Base-by-base conservation (phyloP, 2,888 invertebrate species). In the Xestoiulus laeticollis region DNA sequence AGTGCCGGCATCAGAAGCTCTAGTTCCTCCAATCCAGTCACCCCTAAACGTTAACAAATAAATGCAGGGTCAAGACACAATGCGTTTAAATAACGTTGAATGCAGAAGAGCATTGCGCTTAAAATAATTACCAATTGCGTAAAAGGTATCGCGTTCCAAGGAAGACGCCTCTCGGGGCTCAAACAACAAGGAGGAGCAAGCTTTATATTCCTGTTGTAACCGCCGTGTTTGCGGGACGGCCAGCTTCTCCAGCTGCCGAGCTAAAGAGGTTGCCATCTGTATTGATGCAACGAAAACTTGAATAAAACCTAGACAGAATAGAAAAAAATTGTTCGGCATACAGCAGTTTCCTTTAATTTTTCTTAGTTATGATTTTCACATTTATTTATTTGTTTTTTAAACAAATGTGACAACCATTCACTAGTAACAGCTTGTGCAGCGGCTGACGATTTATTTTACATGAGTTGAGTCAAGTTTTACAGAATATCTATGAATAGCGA, bases 1-100 rank as follows among this genome's bases (percentile, higher is more conserved):
- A 99, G 98, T 0, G 93, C 92, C 87, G 94, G 92, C 91, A 97
- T 95, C 10, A 98, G 92, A 10, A 94, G 93, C 59, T 95, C 95
- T 22, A 99, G 93, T 91, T 98, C 97, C 89, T 95, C 94, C 0
- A 99, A 93, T 0, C 99, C 99, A 91, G 94, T 95, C 16, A 95
- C 90, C 88, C 95, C 95, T 95, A 90, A 1, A 26, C 26, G 26
- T 26, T 68, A 12, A 10, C 12, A 0, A n/a, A 26, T 90, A 90
- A 59, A 86, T 26, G 12, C 26, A 0, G 2, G 22, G 59, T 59
- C n/a, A 68, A 68, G 1, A 68, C 68, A 68, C 0, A 22, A 6
- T 26, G 10, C 12, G 26, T 26, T 0, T 1, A 48, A 16, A 48
- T 38, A 38, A 38, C 38, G 38, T 38, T 38, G 38, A 38, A 38